phyloP scores from a whole-genome alignment of 2,888 invertebrate species.

The Morpho helenor region DNA sequence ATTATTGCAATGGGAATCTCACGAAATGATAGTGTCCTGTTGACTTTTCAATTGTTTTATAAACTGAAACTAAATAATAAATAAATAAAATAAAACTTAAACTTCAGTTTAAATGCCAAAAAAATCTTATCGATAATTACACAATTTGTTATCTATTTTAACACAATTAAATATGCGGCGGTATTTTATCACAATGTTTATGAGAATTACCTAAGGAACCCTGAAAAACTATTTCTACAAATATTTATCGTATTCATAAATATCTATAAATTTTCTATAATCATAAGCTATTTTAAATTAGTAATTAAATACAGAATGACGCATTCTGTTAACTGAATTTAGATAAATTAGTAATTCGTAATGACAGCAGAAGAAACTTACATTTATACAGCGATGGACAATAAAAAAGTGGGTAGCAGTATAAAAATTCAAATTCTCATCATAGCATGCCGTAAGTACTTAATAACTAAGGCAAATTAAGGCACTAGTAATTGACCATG shows the following conservation, averaged over 20 bases:
- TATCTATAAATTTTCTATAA: not conserved
- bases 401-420: constrained; percentile 30
- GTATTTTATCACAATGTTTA: no score
- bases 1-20: no score
- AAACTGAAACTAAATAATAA: no score
- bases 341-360: not conserved
- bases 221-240: not conserved
- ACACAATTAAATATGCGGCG: no score
- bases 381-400: constrained; percentile 29
- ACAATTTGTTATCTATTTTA: no score
- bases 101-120: no score
- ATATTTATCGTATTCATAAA: not conserved
- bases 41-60: no score
- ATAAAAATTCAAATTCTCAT: constrained; percentile 37
- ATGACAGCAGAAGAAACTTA: constrained; percentile 36
- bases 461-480: no score
- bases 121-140: no score
- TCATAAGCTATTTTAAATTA: constrained; percentile 4
- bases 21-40: no score
- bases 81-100: no score
- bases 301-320: not conserved
- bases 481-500: no score
- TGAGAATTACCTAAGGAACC: not conserved
- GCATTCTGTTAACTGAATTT: not conserved
- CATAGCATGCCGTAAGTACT: constrained; percentile 39